Base-by-base conservation (phyloP, 2,113 vertebrate genomes). In the Proteles cristata region DNA sequence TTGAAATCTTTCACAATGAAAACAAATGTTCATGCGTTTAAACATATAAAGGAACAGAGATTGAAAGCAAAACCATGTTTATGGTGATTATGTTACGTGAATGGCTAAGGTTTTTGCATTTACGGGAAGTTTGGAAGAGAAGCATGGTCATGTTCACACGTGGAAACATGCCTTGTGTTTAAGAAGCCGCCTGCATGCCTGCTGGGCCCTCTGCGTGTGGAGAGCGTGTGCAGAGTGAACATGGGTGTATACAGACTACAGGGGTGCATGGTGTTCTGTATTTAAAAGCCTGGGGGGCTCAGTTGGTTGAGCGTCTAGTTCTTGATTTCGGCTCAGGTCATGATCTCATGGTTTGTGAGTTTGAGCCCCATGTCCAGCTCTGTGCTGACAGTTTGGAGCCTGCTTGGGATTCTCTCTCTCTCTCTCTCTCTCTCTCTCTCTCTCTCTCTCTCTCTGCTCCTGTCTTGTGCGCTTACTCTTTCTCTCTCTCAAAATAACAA, bases 161-260 rank as follows among this genome's bases (percentile, higher is more conserved):
- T 43, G 25, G 65, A 73, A 55, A 19, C 14, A 6, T 0, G 1
- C 50, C 19, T 48, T 7, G 9, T n/a, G 11, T n/a, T 58, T 88
- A 16, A 50, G 71, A 33, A 23, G 11, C 1, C 33, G 17, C 43
- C 14, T 50, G 0, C 35, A 5, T 31, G 39, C 55, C 39, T 3
- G 9, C 8, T 2, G 1, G 25, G 0, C 61, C 11, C 25, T 35
- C 0, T 21, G 0, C 1, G 1, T 4, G 28, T 9, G 31, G 12
- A 1, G 26, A 45, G 2, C 31, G 12, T 0, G 11, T 14, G 28
- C 26, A 11, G 17, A 6, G 3, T 21, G 25, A 4, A 43, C 16
- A 28, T 11, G 11, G 66, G 0, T 28, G 2, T 69, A 11, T 63
- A 35, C 17, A 7, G 8, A 4, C 14, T 10, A 28, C 28, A 7